Percentiles rank a stretch among this genome's conserved stretches.
Evolutionary conservation across 2,113 vertebrate genomes (phyloP).

Genomic region (Cyanoderma ruficeps): DNA sequence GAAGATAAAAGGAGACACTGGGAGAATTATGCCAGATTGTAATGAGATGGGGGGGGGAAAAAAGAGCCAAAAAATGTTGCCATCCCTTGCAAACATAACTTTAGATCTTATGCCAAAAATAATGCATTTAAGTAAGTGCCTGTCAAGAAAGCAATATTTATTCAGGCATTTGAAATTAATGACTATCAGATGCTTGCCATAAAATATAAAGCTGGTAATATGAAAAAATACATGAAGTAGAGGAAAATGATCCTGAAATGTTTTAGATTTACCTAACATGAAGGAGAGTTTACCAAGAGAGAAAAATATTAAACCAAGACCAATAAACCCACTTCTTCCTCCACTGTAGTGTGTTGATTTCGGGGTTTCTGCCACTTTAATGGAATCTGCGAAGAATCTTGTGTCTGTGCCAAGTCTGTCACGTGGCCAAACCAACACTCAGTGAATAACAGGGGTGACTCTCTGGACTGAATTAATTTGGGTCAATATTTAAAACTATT

Average conservation of each 20-base stretch:
- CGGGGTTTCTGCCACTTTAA: background rate
- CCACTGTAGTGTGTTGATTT: background rate
- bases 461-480: background rate
- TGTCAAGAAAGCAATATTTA: conserved; percentile 32
- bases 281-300: background rate
- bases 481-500: background rate
- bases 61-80: background rate
- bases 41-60: background rate
- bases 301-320: background rate
- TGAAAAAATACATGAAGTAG: background rate
- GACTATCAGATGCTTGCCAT: conserved; percentile 1
- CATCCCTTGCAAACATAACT: background rate
- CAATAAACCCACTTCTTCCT: background rate
- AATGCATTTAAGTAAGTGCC: conserved; percentile 25
- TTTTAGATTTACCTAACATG: background rate
- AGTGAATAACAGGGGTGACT: background rate
- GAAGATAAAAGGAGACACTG: background rate
- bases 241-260: background rate
- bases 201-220: background rate
- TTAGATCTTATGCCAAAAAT: conserved; percentile 28
- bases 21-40: background rate
- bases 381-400: background rate
- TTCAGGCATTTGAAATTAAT: conserved; percentile 37
- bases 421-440: rapidly evolving
- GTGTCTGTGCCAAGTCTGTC: background rate